Conservation (phyloP, 2,888 invertebrate genomes). For the Clitarchus hookeri region DNA sequence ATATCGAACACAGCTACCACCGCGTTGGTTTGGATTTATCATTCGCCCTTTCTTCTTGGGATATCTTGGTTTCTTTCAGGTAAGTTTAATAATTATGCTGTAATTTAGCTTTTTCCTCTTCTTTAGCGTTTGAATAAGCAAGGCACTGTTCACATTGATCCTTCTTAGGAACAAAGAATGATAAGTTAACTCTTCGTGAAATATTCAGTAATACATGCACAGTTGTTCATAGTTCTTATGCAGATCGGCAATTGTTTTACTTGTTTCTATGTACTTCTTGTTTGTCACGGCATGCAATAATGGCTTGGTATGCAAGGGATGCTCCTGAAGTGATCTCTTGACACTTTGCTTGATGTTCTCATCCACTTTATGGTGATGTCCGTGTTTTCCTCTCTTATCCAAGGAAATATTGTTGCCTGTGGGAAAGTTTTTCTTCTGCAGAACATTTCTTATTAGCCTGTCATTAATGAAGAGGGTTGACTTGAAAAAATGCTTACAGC, state of each 20-base stretch:
- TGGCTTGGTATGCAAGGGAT: not conserved
- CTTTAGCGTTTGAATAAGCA: conserved; percentile 46
- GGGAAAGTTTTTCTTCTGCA: not conserved
- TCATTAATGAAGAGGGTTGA: not conserved
- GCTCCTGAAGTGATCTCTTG: not conserved
- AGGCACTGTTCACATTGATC: not conserved
- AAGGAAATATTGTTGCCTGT: not conserved
- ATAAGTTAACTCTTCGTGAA: not conserved
- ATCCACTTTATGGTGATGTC: not conserved
- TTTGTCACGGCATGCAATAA: not conserved
- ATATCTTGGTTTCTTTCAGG: conserved; percentile 42
- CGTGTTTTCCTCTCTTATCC: not conserved
- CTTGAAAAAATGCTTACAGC: not conserved
- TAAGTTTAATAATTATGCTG: conserved; percentile 44
- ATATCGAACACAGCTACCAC: conserved; percentile 47
- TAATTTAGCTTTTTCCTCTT: conserved; percentile 43
- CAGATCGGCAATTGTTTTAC: conserved; percentile 45
- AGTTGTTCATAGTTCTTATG: conserved; percentile 46
- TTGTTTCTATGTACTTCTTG: conserved; percentile 46
- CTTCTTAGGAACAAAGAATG: not conserved
- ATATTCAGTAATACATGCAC: conserved; percentile 33
- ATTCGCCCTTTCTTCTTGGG: conserved; percentile 45
- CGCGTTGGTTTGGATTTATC: conserved; percentile 44
- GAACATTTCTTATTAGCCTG: not conserved
- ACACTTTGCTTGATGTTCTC: not conserved